These are phyloP conservation scores for Nomada lathburiana DNA, from an alignment of 2,888 invertebrate species.

Conservation along the genomic window DNA sequence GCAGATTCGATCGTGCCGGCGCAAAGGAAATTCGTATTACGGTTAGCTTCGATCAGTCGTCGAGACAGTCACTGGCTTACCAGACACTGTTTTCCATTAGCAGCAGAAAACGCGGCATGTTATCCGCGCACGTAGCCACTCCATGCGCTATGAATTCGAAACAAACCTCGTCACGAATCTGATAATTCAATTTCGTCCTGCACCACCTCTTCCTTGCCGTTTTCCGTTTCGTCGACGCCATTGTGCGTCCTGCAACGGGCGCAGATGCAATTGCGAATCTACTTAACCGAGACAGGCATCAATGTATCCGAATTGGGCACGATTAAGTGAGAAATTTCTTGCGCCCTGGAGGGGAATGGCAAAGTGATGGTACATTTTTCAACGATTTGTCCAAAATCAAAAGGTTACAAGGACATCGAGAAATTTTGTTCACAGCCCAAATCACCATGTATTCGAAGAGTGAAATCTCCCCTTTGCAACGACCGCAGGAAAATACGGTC, in stretches of 20 bases:
- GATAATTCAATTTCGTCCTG: slow-evolving; percentile 37
- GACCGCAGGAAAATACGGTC: no score
- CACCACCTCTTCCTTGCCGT: background rate
- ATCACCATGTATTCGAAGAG: no score
- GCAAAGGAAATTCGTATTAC: slow-evolving; percentile 75
- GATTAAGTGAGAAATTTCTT: background rate
- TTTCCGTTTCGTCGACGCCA: slow-evolving; percentile 15
- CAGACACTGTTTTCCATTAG: slow-evolving; percentile 62
- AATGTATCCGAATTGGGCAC: background rate
- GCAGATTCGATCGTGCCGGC: slow-evolving; percentile 71
- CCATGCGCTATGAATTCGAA: slow-evolving; percentile 47
- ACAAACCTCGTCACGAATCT: slow-evolving; percentile 29
- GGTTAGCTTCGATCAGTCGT: slow-evolving; percentile 54
- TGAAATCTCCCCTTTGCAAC: no score
- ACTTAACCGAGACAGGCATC: background rate
- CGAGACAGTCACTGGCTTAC: slow-evolving; percentile 61
- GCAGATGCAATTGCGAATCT: slow-evolving; percentile 10
- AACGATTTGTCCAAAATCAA: no score
- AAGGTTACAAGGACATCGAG: no score
- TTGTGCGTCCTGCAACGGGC: background rate
- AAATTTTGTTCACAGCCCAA: no score
- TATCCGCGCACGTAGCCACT: slow-evolving; percentile 40
- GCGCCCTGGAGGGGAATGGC: no score
- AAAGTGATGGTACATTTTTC: no score
- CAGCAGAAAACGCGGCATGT: slow-evolving; percentile 39